Conservation (phyloP, 2,113 vertebrate genomes). For the Lagopus leucura region DNA sequence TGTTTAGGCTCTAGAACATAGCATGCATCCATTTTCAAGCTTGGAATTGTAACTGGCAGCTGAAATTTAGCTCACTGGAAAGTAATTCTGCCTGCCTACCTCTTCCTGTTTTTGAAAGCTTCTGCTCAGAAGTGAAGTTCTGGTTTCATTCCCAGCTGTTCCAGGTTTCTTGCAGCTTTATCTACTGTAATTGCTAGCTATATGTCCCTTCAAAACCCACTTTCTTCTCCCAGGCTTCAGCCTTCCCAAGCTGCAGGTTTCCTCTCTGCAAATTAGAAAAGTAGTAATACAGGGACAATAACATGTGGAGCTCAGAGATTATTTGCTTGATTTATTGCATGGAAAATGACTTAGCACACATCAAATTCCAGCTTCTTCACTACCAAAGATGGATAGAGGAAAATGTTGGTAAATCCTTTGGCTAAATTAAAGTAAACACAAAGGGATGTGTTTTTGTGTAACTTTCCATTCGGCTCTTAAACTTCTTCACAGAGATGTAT, state of each 20-base stretch:
- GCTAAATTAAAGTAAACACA: neutral
- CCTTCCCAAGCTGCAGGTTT: neutral
- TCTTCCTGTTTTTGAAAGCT: neutral
- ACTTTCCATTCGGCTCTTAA: constrained; percentile 17
- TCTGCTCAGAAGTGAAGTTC: neutral
- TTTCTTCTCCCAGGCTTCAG: neutral
- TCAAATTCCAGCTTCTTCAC: neutral
- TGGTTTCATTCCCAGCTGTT: neutral
- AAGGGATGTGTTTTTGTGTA: neutral
- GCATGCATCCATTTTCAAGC: neutral
- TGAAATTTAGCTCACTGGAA: neutral
- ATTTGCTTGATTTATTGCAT: constrained; percentile 8
- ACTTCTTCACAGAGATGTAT: neutral
- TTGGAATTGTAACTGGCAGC: neutral
- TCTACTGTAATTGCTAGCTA: neutral
- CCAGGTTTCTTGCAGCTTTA: neutral
- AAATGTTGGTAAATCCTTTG: constrained; percentile 32
- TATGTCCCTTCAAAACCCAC: neutral
- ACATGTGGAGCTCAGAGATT: neutral
- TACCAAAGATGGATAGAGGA: neutral
- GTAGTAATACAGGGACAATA: neutral
- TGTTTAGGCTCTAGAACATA: neutral
- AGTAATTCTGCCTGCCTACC: neutral
- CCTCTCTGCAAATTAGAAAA: neutral
- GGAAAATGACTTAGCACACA: neutral